Conservation (phyloP, 2,113 vertebrate species). For the Porphyrio hochstetteri region DNA sequence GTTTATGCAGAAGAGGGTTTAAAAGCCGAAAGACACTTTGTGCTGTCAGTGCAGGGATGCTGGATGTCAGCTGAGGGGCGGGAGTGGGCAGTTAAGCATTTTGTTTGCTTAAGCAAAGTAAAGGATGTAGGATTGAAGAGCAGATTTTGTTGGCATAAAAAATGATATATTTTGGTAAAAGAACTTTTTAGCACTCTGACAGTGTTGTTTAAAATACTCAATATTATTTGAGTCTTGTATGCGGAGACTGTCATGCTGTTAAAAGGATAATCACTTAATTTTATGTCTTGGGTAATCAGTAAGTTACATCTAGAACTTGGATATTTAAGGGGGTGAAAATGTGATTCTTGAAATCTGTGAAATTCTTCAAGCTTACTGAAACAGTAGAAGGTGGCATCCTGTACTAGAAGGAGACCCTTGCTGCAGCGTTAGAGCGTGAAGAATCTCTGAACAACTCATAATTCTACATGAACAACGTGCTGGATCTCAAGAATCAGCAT, state of each 20-base stretch:
- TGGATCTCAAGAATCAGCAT: not conserved
- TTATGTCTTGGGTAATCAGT: not conserved
- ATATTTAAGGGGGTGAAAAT: not conserved
- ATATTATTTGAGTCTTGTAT: not conserved
- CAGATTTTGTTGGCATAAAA: not conserved
- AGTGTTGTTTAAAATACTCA: not conserved
- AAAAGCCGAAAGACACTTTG: not conserved
- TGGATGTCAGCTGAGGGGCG: not conserved
- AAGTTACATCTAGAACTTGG: not conserved
- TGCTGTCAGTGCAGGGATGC: not conserved
- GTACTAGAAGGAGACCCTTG: not conserved
- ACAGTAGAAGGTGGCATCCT: not conserved
- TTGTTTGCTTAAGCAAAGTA: not conserved
- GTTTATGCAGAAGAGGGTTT: not conserved
- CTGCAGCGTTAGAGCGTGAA: not conserved
- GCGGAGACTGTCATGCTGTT: not conserved
- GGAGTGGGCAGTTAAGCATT: slow-evolving; percentile 3
- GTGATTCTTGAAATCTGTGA: not conserved
- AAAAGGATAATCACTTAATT: not conserved
- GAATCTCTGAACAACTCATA: not conserved
- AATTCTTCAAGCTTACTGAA: not conserved
- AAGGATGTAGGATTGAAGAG: not conserved
- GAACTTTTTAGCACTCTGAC: not conserved
- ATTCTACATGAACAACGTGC: not conserved
- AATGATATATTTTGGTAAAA: not conserved